Evolutionary conservation across 64 coral and sea anemone genomes (phyloP).

Genomic region (Catalaphyllia jardinei): DNA sequence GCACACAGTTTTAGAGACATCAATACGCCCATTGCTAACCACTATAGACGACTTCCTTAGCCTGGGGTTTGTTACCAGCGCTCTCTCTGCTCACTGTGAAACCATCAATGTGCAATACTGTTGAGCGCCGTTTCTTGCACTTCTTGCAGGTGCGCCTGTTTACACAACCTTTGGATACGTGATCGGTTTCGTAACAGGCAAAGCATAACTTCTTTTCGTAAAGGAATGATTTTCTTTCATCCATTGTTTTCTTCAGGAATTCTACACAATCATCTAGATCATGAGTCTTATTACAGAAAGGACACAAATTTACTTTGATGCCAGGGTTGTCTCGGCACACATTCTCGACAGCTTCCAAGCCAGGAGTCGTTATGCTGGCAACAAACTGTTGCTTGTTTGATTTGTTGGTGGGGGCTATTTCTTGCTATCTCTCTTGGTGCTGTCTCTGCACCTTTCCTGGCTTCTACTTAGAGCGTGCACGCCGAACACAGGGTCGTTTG

Average conservation of each 20-base stretch:
- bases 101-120: not conserved
- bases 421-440: not conserved
- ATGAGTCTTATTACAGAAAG: constrained; percentile 36
- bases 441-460: not conserved
- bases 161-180: constrained; percentile 24
- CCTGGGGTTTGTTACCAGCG: not conserved
- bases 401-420: too few relatives aligned
- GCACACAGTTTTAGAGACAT: not conserved
- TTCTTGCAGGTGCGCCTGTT: constrained; percentile 38
- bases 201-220: constrained; percentile 34
- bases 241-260: constrained; percentile 15
- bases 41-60: not conserved
- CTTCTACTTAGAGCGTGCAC: constrained; percentile 5
- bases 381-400: not conserved
- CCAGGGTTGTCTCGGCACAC: not conserved
- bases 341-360: not conserved
- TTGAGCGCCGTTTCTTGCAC: constrained; percentile 23
- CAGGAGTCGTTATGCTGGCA: not conserved
- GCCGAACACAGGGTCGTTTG: constrained; percentile 48
- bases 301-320: not conserved
- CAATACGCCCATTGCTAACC: not conserved
- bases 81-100: too few relatives aligned
- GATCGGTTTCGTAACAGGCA: constrained; percentile 26
- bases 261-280: constrained; percentile 44
- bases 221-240: constrained; percentile 28